A percentile compares a stretch with the other conserved stretches of the same genome.
Evolutionary conservation across 2,113 vertebrate genomes (phyloP).

Genomic region (Phycodurus eques): DNA sequence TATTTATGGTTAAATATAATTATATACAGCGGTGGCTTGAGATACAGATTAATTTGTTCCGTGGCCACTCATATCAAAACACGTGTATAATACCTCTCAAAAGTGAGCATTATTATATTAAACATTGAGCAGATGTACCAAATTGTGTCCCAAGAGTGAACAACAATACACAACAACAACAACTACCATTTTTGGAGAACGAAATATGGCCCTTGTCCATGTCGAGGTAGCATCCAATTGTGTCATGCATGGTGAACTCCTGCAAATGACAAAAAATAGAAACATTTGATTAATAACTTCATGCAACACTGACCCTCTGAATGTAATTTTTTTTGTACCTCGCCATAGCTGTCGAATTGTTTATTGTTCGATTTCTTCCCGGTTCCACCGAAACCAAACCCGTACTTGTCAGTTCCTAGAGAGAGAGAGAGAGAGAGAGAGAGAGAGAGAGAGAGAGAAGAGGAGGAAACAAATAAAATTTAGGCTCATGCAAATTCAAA

Average conservation of each 20-base stretch:
- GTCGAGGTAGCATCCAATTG: slow-evolving; percentile 90
- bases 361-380: slow-evolving; percentile 98
- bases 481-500: neutral
- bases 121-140: neutral
- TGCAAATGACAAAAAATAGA: slow-evolving; percentile 42
- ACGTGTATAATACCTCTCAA: too few relatives aligned
- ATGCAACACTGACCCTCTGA: neutral
- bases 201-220: slow-evolving; percentile 82
- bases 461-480: neutral
- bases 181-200: slow-evolving; percentile 91
- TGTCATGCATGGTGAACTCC: slow-evolving; percentile 99
- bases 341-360: slow-evolving; percentile 98
- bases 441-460: neutral
- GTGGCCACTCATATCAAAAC: too few relatives aligned
- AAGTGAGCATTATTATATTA: too few relatives aligned
- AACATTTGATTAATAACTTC: neutral
- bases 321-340: slow-evolving; percentile 70
- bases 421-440: neutral
- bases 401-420: slow-evolving; percentile 92
- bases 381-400: slow-evolving; percentile 96
- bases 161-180: neutral
- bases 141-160: neutral
- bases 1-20: too few relatives aligned
- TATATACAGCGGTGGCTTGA: too few relatives aligned
- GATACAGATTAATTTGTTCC: too few relatives aligned